Conservation (phyloP, 2,797 vertebrate genomes). For the Manis pentadactyla region DNA sequence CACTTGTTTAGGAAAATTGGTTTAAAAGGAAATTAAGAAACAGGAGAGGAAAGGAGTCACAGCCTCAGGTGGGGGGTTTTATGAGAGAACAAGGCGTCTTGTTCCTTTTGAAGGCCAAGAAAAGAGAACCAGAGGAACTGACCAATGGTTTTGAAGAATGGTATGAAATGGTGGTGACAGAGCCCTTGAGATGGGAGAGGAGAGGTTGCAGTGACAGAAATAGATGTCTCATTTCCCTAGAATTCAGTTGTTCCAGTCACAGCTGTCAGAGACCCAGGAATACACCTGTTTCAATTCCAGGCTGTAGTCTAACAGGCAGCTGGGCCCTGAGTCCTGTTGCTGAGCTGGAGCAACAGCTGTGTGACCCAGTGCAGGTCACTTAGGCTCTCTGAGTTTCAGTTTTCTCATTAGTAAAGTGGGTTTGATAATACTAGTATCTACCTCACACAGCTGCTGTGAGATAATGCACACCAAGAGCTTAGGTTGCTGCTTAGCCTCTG, state of each 20-base stretch:
- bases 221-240: background rate
- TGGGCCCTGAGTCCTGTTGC: background rate
- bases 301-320: background rate
- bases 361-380: background rate
- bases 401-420: background rate
- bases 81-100: background rate
- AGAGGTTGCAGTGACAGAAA: background rate
- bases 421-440: background rate
- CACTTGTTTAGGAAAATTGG: background rate
- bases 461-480: background rate
- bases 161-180: background rate
- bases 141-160: background rate
- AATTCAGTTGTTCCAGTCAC: background rate
- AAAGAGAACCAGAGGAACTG: slow-evolving; percentile 31
- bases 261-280: background rate
- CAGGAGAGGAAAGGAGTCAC: background rate
- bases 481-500: background rate
- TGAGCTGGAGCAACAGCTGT: background rate
- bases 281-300: background rate
- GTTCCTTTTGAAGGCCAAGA: background rate
- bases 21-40: background rate
- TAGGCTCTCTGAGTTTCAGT: background rate
- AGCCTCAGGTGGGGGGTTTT: background rate
- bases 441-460: background rate
- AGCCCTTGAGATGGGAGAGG: background rate